phyloP scores from a whole-genome alignment of 2,797 vertebrate species.

The Crypturellus tataupa region DNA sequence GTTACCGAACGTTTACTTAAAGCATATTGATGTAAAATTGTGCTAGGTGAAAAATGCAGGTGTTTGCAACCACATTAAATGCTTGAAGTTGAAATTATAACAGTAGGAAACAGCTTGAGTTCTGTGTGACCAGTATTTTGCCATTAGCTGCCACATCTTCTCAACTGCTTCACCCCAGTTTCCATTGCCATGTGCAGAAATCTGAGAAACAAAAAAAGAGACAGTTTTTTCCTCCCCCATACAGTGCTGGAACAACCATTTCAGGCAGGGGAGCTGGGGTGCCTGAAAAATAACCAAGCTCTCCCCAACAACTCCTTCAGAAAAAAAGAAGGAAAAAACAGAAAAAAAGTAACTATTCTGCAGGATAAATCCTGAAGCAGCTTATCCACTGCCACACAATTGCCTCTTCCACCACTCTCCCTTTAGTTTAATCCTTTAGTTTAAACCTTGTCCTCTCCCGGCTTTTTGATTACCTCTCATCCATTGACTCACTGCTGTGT shows the following conservation, averaged over 20 bases:
- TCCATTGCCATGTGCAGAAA: background rate
- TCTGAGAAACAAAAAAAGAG: background rate
- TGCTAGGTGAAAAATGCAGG: background rate
- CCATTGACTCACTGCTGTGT: background rate
- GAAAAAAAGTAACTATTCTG: background rate
- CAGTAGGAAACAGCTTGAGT: background rate
- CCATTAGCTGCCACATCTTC: background rate
- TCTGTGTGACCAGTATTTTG: background rate
- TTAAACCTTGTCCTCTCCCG: background rate
- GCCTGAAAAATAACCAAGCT: background rate
- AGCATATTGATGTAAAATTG: background rate
- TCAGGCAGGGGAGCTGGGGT: background rate
- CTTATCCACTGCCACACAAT: background rate
- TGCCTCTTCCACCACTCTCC: background rate
- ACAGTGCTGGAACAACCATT: background rate
- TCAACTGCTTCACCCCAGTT: background rate
- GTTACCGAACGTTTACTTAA: background rate
- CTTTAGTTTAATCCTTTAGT: background rate
- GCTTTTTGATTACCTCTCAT: background rate
- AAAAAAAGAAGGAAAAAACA: background rate
- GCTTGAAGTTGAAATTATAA: background rate
- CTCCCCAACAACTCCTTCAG: background rate
- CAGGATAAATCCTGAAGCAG: background rate
- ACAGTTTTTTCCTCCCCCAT: background rate
- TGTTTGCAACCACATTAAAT: background rate